Evolutionary conservation across 2,888 invertebrate species (phyloP), one percentile per base, ranked within the genome.

Genomic region (Anthophora plumipes): DNA sequence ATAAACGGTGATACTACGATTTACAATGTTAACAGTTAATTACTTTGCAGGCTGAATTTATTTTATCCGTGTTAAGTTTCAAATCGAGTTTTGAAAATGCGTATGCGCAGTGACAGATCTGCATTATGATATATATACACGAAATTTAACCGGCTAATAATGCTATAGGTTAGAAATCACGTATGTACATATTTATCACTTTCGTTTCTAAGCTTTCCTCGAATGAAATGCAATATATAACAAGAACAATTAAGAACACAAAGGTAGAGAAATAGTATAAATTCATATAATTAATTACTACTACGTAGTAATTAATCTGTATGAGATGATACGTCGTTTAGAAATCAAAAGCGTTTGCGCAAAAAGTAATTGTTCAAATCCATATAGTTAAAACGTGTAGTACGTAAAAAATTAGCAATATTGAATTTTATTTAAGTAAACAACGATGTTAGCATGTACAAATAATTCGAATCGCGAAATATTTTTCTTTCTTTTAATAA

Each of bases 41-140:
- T 43, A 31, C 1, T 5, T 57, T 11, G 25, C 20, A 12, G n/a
- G 25, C 17, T n/a, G n/a, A 54, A 52, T 25, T 11, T 31, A 41
- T 60, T 25, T 61, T 7, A 25, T 2, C 25, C 22, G 48, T 11
- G 25, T 54, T 20, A 14, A n/a, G 22, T 79, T 81, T 82, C 52
- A 80, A 82, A 82, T 82, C 63, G 50, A 68, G 63, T 76, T 75
- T 80, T 64, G 50, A 59, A 75, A 80, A 80, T 76, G 80, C 67
- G 80, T 82, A 80, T 80, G 81, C 81, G 81, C 81, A 80, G 63
- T 80, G 68, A 75, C 63, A 80, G 69, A 74, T 69, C 25, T 80
- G 39, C 22, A 37, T 20, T 39, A 14, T 25, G n/a, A 37, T 63
- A 12, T 66, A 17, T 14, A 25, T 43, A 55, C 17, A 60, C 41